These are phyloP conservation scores for Atherinosoma microstoma DNA, from an alignment of 2,797 vertebrate species.

Conservation along the genomic window DNA sequence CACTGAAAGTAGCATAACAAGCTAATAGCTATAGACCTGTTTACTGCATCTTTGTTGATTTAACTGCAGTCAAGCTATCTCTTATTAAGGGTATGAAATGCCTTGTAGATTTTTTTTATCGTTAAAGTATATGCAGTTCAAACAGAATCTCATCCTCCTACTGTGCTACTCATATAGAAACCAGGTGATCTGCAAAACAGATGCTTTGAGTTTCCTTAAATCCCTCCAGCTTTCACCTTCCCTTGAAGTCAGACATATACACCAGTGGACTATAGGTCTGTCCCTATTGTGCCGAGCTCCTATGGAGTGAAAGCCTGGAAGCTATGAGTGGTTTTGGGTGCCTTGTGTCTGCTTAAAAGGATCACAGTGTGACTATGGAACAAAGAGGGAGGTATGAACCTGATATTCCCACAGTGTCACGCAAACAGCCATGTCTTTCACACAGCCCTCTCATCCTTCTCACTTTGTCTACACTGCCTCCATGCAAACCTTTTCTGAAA, in stretches of 20 bases:
- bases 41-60: constrained; percentile 7
- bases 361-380: constrained; percentile 65
- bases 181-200: constrained; percentile 63
- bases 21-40: constrained; percentile 5
- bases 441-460: constrained; percentile 48
- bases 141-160: neutral
- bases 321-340: constrained; percentile 72
- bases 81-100: neutral
- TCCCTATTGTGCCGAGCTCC: constrained; percentile 65
- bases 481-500: constrained; percentile 39
- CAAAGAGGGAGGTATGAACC: constrained; percentile 78
- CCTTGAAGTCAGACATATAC: constrained; percentile 61
- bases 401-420: constrained; percentile 75
- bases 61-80: neutral
- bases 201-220: constrained; percentile 66
- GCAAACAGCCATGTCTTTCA: constrained; percentile 70
- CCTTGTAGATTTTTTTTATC: neutral
- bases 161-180: constrained; percentile 14
- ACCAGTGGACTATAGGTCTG: constrained; percentile 52
- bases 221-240: constrained; percentile 63
- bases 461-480: constrained; percentile 52
- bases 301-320: constrained; percentile 57
- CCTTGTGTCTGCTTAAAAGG: constrained; percentile 68
- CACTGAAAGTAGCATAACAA: constrained; percentile 46
- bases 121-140: constrained; percentile 36